Evolutionary conservation across 1,140 invertebrate species (phyloP), one percentile per base, ranked within the genome.

Genomic region (Cherax destructor): DNA sequence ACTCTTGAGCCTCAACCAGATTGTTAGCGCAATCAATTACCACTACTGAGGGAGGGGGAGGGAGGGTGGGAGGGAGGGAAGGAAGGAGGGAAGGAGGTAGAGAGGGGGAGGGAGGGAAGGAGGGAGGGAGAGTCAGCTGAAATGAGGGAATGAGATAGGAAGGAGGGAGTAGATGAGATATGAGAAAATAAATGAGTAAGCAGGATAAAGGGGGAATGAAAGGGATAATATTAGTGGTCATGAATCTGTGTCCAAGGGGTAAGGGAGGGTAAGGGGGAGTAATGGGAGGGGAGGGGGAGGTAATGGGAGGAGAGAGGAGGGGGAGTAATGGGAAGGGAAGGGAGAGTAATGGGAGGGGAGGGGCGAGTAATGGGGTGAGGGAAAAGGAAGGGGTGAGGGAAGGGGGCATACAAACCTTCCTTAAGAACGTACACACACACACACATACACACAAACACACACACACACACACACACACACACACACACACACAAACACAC

Each of bases 21-120:
- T 74, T 74, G 69, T 74, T 74, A 74, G 69, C 69, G 13, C 30
- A 74, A 74, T 74, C 69, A 74, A 30, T 74, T 74, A 74, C 69
- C n/a, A 74, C 69, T 11, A 24, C 69, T n/a, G 30, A 21, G 21
- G 65, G 65, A 5, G 18, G 21, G 69, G 18, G 69, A 30, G 69
- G 69, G 5, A 7, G 21, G 69, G 10, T 18, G 69, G 6, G 61
- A 4, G 61, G 16, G 18, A 13, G 16, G 10, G 61, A 21, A 16
- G 18, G 61, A 65, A 13, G 4, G 69, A n/a, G 69, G 21, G 6
- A 16, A 18, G 69, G n/a, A 10, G 24, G 21, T 72, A n/a, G 21
- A 24, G n/a, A 24, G 6, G 69, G 24, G 21, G n/a, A 21, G 7
- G 21, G 24, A 74, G 69, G 21, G 69, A 5, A 11, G 61, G 16